Evolutionary conservation across 2,113 vertebrate genomes (phyloP), one percentile per base, ranked within the genome.

Genomic region (Thalassoma bifasciatum): DNA sequence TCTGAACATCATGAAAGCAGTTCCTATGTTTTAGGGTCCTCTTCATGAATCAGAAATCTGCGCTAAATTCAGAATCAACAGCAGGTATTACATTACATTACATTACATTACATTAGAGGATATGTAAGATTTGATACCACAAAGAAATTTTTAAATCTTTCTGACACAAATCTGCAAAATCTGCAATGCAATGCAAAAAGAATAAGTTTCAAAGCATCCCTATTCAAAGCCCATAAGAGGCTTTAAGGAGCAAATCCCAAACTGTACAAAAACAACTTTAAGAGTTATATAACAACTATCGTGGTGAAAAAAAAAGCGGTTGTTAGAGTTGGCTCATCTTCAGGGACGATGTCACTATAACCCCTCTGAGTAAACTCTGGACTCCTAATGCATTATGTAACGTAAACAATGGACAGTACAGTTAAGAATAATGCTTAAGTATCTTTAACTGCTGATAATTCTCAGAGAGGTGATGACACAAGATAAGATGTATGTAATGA

Each of bases 321-420:
- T 64, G 19, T 58, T 23, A 66, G 2, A 5, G n/a, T 66, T 24
- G 14, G 21, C 26, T 23, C 3, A 56, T 72, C 36, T 64, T 8
- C 1, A 36, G 0, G 7, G 13, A 60, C 14, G 17, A 76, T 74
- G 50, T 53, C 53, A 62, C 16, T 1, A 10, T 46, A 30, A 69
- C 61, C 40, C 8, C 9, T 17, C 34, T 40, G 10, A 23, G 9
- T 83, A 71, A 62, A 84, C 86, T 86, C 51, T 84, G 83, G 58
- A 87, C 85, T 75, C 44, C 12, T 42, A 36, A 62, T 50, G 4
- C 24, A 50, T 83, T 68, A 64, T 26, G 22, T 23, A 72, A 81
- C 0, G 0, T 19, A 24, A 65, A 21, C 47, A 63, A 66, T 26
- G 53, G 16, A 34, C 46, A n/a, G 24, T 24, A 16, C 13, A 5